phyloP scores from a whole-genome alignment of 2,888 invertebrate species.

The Tyria jacobaeae region DNA sequence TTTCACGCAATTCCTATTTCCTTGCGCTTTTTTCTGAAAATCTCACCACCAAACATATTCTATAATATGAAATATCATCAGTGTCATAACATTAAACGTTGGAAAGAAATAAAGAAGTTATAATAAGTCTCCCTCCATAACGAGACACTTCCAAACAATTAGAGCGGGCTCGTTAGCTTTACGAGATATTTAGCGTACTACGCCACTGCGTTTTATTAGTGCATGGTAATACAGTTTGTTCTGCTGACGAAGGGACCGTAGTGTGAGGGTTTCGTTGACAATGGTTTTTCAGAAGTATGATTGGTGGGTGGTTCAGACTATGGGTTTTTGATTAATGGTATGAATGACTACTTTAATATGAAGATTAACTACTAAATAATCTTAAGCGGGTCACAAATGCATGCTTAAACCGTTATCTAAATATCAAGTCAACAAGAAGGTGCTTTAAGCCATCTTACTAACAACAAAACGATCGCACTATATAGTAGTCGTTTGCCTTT shows the following conservation, averaged over 20 bases:
- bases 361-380: too few relatives aligned
- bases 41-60: slow-evolving; percentile 46
- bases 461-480: too few relatives aligned
- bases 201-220: slow-evolving; percentile 68
- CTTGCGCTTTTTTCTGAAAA: slow-evolving; percentile 9
- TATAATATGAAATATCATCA: slow-evolving; percentile 74
- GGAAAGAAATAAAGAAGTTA: slow-evolving; percentile 74
- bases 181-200: slow-evolving; percentile 64
- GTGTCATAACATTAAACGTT: slow-evolving; percentile 74
- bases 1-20: too few relatives aligned
- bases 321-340: too few relatives aligned
- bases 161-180: slow-evolving; percentile 80
- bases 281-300: not conserved
- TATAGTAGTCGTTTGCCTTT: too few relatives aligned
- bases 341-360: too few relatives aligned
- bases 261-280: not conserved
- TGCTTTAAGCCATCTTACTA: too few relatives aligned
- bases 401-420: too few relatives aligned
- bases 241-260: slow-evolving; percentile 6
- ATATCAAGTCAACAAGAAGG: too few relatives aligned
- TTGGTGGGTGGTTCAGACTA: too few relatives aligned
- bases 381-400: too few relatives aligned
- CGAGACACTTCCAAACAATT: slow-evolving; percentile 83
- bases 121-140: slow-evolving; percentile 60
- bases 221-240: slow-evolving; percentile 42